Base-by-base conservation (phyloP, 2,888 invertebrate species). In the Eledone cirrhosa region DNA sequence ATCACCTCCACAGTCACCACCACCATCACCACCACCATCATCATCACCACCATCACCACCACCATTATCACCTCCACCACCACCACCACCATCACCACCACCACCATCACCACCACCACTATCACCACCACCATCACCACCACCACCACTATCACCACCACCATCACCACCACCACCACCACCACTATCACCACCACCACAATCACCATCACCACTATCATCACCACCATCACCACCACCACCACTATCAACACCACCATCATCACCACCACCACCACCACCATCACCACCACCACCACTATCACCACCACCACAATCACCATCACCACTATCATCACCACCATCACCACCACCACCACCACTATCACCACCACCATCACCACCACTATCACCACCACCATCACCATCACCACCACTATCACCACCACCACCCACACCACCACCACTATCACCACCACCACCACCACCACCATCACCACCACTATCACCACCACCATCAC, bases 341-440 rank as follows among this genome's bases (percentile, higher is more conserved):
- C 75, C 75, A 16, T 24, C 75, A 75, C 27, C 31, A 33, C 75
- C n/a, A n/a, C n/a, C n/a, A 41, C 11, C 41, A 0, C 11, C 3
- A 41, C 41, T 41, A 3, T 11, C 41, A 41, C 41, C 41, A 41
- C 41, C 3, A 41, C 1, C 41, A 41, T 8, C 41, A 41, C 5
- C 41, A 41, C 5, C 41, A 41, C 1, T n/a, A n/a, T n/a, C n/a
- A n/a, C n/a, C n/a, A n/a, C n/a, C n/a, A n/a, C n/a, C n/a, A n/a
- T n/a, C n/a, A n/a, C n/a, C n/a, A n/a, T n/a, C n/a, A n/a, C 19
- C 47, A 16, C 75, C 31, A 19, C 27, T 24, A 22, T 41, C 41
- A n/a, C 67, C 67, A 67, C 33, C 67, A 31, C 48, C 75, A 75
- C 41, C 47, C 75, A n/a, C n/a, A n/a, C n/a, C 67, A 29, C 14